Evolutionary conservation across 1,140 invertebrate genomes (phyloP), one percentile per base, ranked within the genome.

Genomic region (Piezodorus guildinii): DNA sequence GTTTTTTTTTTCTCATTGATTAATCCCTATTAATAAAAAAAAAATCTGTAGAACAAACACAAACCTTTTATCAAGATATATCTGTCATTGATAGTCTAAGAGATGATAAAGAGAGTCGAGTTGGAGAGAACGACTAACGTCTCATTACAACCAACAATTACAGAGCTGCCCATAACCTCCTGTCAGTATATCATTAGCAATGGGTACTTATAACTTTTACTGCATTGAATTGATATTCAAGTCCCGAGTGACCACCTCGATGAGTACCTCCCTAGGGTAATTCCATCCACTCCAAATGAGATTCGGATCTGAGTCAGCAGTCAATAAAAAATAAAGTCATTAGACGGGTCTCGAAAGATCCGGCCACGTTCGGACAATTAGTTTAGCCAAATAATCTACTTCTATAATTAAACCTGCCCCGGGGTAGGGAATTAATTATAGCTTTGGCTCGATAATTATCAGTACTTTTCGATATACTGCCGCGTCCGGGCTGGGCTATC

Each of bases 311-410:
- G 46, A 49, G 46, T 49, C 46, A 49, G 46, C 21, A 49, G 46
- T 49, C 46, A 49, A 49, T 49, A 49, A 49, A 49, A 49, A 49
- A 49, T 49, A 21, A 49, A 49, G 46, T 49, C 46, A 49, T 49
- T 49, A 49, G n/a, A 19, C 21, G n/a, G 46, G 2, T 17, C n/a
- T 21, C 46, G 46, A 49, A 21, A 21, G 46, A 21, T 19, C 46
- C 46, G 21, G 21, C 21, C 46, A 49, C 46, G 46, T 21, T 19
- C 46, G n/a, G 21, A 17, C 46, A 49, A 49, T 49, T 49, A 49
- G 46, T 49, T 49, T 49, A 21, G 46, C 46, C 46, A 49, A 49
- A 49, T 49, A 49, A 49, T 49, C 46, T 49, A 49, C 21, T 49
- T 49, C 46, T 49, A 49, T 49, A 49, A 49, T 49, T 49, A 49